A percentile compares a stretch with the other conserved stretches of the same genome.
These are phyloP conservation scores for Hesperophylax magnus DNA, from an alignment of 1,140 invertebrate genomes.

Conservation along the genomic window DNA sequence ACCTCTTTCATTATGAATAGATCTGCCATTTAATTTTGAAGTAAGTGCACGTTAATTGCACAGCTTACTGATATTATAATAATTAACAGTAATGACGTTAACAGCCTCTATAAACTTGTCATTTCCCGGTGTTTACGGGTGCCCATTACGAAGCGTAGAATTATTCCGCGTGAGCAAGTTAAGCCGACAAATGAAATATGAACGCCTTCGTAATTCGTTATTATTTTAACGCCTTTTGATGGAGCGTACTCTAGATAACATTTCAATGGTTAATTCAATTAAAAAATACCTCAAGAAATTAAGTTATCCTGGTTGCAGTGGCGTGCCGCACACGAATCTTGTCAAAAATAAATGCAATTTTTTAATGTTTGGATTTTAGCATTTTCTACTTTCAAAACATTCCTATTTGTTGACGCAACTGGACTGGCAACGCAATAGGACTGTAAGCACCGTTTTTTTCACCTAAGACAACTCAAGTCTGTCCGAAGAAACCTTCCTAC, in stretches of 20 bases:
- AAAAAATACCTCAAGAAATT: constrained; percentile 6
- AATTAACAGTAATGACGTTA: neutral
- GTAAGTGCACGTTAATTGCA: no score
- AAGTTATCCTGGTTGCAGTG: constrained; percentile 1
- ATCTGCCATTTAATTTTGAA: no score
- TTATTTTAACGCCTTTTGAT: constrained; percentile 53
- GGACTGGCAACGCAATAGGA: no score
- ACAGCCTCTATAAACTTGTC: constrained; percentile 6
- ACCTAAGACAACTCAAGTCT: no score
- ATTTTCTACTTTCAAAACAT: no score
- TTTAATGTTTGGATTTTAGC: no score
- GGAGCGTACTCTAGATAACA: constrained; percentile 46
- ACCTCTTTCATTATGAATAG: no score
- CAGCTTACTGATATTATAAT: no score
- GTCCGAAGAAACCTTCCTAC: no score
- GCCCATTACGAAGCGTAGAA: neutral
- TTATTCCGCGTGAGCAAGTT: neutral
- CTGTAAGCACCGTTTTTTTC: no score
- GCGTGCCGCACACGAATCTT: neutral
- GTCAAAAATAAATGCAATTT: neutral
- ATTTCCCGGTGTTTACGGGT: neutral
- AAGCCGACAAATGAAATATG: constrained; percentile 24
- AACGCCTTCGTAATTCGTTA: constrained; percentile 14
- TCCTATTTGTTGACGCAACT: no score
- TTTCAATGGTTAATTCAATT: constrained; percentile 45